Conservation (phyloP, 2,888 invertebrate species). For the Deilephila porcellus region DNA sequence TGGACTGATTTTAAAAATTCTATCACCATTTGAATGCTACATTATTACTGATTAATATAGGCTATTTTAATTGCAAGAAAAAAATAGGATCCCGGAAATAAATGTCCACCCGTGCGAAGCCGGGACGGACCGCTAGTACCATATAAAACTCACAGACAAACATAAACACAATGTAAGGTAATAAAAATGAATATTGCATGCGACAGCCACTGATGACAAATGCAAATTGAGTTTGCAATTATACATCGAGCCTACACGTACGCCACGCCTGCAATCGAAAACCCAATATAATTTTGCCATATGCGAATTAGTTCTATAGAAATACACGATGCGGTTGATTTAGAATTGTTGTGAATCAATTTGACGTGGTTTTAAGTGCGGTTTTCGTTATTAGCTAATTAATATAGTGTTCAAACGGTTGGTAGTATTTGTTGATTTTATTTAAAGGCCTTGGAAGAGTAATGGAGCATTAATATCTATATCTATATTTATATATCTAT, state of each 20-base stretch:
- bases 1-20: too few relatives aligned
- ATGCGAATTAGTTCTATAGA: conserved; percentile 26
- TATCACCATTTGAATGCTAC: too few relatives aligned
- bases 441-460: too few relatives aligned
- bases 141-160: too few relatives aligned
- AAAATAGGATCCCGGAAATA: too few relatives aligned
- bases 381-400: background rate
- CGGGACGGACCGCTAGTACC: too few relatives aligned
- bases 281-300: conserved; percentile 42
- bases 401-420: background rate
- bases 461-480: too few relatives aligned
- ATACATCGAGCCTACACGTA: conserved; percentile 8
- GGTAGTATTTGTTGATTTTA: background rate
- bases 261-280: conserved; percentile 39
- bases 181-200: background rate
- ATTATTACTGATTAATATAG: too few relatives aligned
- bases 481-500: too few relatives aligned
- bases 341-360: background rate
- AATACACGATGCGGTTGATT: background rate
- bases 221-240: conserved; percentile 14
- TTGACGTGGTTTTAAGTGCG: background rate
- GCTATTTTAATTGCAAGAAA: too few relatives aligned
- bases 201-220: background rate
- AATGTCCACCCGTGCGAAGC: too few relatives aligned
- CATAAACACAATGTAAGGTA: background rate